phyloP scores from a whole-genome alignment of 2,888 invertebrate genomes.

The Cataglyphis altisquamis region DNA sequence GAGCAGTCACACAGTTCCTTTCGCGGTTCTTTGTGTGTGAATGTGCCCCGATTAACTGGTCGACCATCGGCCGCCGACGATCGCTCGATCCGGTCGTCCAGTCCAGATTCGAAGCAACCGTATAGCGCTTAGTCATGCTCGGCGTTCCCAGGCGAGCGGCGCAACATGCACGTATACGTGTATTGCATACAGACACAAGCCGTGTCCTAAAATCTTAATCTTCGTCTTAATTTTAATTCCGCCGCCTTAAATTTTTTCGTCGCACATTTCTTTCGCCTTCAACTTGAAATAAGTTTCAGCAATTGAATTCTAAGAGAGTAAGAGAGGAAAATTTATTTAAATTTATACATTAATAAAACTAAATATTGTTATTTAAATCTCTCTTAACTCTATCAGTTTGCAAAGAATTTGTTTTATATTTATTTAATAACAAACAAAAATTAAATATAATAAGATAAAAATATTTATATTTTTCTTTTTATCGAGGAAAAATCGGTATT shows the following conservation, averaged over 20 bases:
- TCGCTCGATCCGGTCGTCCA: slow-evolving; percentile 73
- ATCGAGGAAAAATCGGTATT: neutral
- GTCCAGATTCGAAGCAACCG: slow-evolving; percentile 70
- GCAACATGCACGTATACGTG: slow-evolving; percentile 43
- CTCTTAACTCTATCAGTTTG: neutral
- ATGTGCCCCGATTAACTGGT: slow-evolving; percentile 70
- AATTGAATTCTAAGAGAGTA: slow-evolving; percentile 5
- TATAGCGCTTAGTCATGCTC: slow-evolving; percentile 78
- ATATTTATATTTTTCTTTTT: neutral
- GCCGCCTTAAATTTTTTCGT: neutral
- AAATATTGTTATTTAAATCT: neutral
- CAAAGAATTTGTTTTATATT: neutral
- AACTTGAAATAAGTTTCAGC: neutral
- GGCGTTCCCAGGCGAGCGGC: slow-evolving; percentile 76
- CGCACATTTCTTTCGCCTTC: neutral
- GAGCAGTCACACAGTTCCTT: slow-evolving; percentile 12
- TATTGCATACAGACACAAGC: slow-evolving; percentile 13
- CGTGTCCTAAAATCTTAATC: neutral
- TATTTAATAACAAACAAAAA: neutral
- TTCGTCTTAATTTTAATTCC: neutral
- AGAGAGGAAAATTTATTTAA: neutral
- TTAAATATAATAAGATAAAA: neutral
- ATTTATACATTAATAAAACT: neutral
- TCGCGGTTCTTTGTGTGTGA: slow-evolving; percentile 35
- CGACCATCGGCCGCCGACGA: slow-evolving; percentile 68